Percentiles rank a stretch among this genome's conserved stretches.
Evolutionary conservation across 2,888 invertebrate species (phyloP).

Genomic region (Strigamia crassipes): DNA sequence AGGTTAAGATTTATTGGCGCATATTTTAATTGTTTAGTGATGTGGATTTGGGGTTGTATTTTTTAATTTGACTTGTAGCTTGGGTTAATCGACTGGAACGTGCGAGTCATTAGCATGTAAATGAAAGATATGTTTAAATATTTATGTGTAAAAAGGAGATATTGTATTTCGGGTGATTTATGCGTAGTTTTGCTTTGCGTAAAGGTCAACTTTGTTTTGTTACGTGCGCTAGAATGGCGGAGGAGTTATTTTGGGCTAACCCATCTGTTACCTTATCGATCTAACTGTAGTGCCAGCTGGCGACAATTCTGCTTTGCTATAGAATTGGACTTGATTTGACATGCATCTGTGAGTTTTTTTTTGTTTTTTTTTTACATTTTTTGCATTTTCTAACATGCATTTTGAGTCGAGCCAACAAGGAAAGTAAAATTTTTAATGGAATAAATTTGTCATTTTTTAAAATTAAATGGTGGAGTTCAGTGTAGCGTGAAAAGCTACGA

Average conservation of each 20-base stretch:
- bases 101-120: constrained; percentile 15
- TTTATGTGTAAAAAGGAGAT: not conserved
- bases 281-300: constrained; percentile 16
- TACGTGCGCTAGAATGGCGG: not conserved
- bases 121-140: not conserved
- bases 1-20: constrained; percentile 15
- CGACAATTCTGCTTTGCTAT: constrained; percentile 11
- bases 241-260: not conserved
- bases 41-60: not conserved
- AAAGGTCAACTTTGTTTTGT: not conserved
- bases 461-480: constrained; percentile 1
- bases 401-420: constrained; percentile 10
- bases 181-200: not conserved
- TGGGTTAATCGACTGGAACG: not conserved
- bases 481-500: not conserved
- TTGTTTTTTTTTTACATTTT: not conserved
- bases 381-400: not conserved
- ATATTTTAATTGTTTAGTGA: not conserved
- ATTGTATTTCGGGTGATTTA: not conserved
- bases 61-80: not conserved
- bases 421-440: constrained; percentile 5
- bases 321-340: constrained; percentile 16
- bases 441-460: constrained; percentile 1
- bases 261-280: constrained; percentile 8
- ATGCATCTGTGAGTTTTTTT: constrained; percentile 11